Evolutionary conservation across 2,888 invertebrate species (phyloP), one percentile per base, ranked within the genome.

Genomic region (Cataglyphis rosenhaueri): DNA sequence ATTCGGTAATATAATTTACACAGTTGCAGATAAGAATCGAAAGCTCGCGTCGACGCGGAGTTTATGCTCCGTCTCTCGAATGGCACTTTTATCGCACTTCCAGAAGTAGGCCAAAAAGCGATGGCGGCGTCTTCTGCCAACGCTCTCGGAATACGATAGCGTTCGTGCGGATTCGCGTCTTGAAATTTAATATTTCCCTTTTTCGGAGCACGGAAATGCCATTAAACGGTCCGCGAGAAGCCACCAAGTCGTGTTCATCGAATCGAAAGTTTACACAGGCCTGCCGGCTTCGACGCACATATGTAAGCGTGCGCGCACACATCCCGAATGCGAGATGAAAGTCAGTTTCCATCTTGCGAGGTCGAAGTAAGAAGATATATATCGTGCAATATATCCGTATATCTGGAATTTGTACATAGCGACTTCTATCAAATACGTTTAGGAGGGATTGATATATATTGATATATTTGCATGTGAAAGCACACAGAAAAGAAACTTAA

Each of bases 141-240:
- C 52, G 57, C 73, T 64, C 64, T 66, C 75, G 79, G 85, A 88
- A 88, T 85, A 88, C 82, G 82, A 55, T 70, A 71, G 21, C 79
- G 68, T n/a, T n/a, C 52, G 62, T 52, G 44, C 87, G 86, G n/a
- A 82, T 82, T 52, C 57, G 61, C 52, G 38, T 48, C 76, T 71
- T 71, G 79, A 84, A 91, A 89, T 90, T 89, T 87, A 87, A 91
- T 91, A 91, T 91, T 85, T 85, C 88, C 82, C 88, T 85, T 87
- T 87, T 85, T 78, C 74, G 74, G 29, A 87, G 88, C 90, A 86
- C 81, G 87, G 88, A 87, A 91, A 89, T 87, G 85, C 89, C 91
- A 88, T 91, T 91, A 91, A 91, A 90, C 89, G 89, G 83, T 82
- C 81, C 83, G 82, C 86, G 85, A 88, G 85, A 82, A 86, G 84